Conservation (phyloP, 2,888 invertebrate species). For the Eustalomyia histrio region DNA sequence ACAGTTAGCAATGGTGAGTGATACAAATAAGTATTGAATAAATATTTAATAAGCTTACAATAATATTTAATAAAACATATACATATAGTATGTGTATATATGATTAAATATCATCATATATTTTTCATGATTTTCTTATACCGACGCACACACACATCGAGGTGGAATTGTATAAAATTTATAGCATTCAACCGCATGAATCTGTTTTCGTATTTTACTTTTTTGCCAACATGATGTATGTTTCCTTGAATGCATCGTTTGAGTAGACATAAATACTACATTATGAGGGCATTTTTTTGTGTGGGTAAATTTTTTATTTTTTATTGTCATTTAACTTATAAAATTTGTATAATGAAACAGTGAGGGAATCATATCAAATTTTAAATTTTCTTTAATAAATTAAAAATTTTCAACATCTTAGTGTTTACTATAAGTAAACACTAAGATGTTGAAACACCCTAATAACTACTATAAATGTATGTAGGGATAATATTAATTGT, state of each 20-base stretch:
- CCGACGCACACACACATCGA: background rate
- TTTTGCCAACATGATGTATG: constrained; percentile 31
- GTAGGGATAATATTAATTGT: constrained; percentile 53
- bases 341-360: too few species aligned
- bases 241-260: constrained; percentile 25
- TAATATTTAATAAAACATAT: constrained; percentile 30
- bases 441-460: too few species aligned
- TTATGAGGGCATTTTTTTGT: too few species aligned
- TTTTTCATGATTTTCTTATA: background rate
- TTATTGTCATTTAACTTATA: too few species aligned
- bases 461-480: background rate
- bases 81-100: constrained; percentile 14
- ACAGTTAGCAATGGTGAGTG: background rate
- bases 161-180: constrained; percentile 29
- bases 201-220: constrained; percentile 30
- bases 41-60: constrained; percentile 51
- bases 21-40: constrained; percentile 40
- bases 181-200: constrained; percentile 37
- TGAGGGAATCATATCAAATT: too few species aligned
- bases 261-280: background rate
- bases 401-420: too few species aligned
- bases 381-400: too few species aligned
- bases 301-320: background rate
- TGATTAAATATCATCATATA: background rate
- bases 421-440: too few species aligned